phyloP scores from a whole-genome alignment of 2,113 vertebrate species.

The Poicephalus gulielmi region DNA sequence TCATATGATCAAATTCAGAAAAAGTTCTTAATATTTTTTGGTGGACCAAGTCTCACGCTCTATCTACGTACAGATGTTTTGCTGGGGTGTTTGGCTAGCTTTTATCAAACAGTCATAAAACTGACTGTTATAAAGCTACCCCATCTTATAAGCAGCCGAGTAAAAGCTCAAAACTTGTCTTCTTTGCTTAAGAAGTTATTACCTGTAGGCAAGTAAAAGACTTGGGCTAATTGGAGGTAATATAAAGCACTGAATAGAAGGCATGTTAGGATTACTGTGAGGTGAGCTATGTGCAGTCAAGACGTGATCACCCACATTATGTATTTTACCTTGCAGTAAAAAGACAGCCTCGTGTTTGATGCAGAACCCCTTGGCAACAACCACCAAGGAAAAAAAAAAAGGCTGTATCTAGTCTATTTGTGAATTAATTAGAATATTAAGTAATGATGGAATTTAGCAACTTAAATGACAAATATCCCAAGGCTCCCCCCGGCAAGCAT shows the following conservation, averaged over 20 bases:
- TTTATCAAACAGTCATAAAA: not conserved
- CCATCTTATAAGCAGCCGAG: not conserved
- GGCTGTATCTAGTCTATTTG: not conserved
- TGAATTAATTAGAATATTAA: constrained; percentile 36
- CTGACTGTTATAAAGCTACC: not conserved
- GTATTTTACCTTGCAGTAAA: not conserved
- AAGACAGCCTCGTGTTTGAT: not conserved
- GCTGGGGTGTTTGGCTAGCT: not conserved
- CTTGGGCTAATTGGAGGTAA: not conserved
- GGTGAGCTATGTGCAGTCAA: not conserved
- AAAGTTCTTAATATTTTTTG: not conserved
- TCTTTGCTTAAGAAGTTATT: not conserved
- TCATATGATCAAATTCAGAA: not conserved
- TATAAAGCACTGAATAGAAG: not conserved
- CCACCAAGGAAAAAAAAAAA: not conserved
- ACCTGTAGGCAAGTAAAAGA: not conserved
- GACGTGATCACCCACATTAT: not conserved
- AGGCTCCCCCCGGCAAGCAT: not conserved
- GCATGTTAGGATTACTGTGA: not conserved
- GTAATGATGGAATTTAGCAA: constrained; percentile 18
- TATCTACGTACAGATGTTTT: not conserved
- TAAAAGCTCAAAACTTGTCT: not conserved
- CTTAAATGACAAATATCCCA: not conserved
- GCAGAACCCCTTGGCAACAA: not conserved
- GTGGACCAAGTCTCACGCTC: not conserved